A percentile compares a stretch with the other conserved stretches of the same genome.
Evolutionary conservation across 2,888 invertebrate species (phyloP).

Genomic region (Orthonevra nobilis): DNA sequence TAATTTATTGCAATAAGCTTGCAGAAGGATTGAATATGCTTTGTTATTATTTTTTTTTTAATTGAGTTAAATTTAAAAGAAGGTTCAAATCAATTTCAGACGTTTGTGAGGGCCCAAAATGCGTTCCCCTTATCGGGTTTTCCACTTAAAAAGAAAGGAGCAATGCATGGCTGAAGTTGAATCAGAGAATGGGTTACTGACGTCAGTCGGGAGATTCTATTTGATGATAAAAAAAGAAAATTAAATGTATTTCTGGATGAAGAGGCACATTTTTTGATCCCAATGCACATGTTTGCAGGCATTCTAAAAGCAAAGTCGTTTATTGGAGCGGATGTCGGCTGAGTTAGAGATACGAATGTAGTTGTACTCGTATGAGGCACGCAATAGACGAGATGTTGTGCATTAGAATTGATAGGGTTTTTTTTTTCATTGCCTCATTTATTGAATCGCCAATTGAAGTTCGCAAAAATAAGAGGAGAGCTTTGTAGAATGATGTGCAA

Average conservation of each 20-base stretch:
- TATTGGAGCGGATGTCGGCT: slow-evolving; percentile 56
- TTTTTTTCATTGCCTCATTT: slow-evolving; percentile 27
- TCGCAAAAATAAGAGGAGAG: slow-evolving; percentile 1
- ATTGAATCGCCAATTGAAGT: slow-evolving; percentile 19
- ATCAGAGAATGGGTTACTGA: slow-evolving; percentile 24
- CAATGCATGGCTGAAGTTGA: slow-evolving; percentile 4
- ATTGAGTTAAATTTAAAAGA: not conserved
- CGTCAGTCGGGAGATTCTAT: slow-evolving; percentile 41
- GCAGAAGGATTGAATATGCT: no score
- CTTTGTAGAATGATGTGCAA: not conserved
- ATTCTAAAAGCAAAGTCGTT: slow-evolving; percentile 5
- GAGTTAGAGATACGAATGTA: not conserved
- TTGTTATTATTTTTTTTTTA: no score
- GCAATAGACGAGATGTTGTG: slow-evolving; percentile 33
- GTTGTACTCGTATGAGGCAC: not conserved
- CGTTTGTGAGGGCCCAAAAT: slow-evolving; percentile 10
- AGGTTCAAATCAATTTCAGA: not conserved
- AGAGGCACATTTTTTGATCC: no score
- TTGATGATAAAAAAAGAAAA: slow-evolving; percentile 37
- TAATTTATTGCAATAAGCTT: no score
- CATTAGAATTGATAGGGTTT: slow-evolving; percentile 31
- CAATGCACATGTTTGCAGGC: slow-evolving; percentile 49
- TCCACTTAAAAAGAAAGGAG: slow-evolving; percentile 30
- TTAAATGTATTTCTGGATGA: no score
- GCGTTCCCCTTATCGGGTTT: slow-evolving; percentile 46